Base-by-base conservation (phyloP, 2,797 vertebrate genomes). In the Spinus pinus region DNA sequence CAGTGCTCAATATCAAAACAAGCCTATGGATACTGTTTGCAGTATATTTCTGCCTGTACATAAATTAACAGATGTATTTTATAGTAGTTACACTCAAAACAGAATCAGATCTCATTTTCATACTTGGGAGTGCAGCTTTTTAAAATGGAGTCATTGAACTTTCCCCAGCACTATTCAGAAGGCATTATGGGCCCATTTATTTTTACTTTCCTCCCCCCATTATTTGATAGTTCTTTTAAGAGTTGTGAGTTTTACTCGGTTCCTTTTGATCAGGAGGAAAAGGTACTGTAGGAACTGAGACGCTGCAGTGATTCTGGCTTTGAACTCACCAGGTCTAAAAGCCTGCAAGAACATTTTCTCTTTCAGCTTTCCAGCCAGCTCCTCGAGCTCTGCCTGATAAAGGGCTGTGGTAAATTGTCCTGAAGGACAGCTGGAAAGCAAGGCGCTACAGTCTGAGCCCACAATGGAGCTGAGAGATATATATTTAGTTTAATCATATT, bases 271-370 rank as follows among this genome's bases (percentile, higher is more conserved):
- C 93, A 93, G 92, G 39, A 94, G 69, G 84, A 81, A 95, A 85
- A 82, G 81, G 80, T 57, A 96, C 79, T 81, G 88, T 22, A 88
- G 94, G 92, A 91, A 81, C 64, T 90, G 95, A 97, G 95, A 74
- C 30, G 2, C 95, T 89, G 94, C 95, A 87, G 96, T 96, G 91
- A 42, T 90, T 96, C 94, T 84, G 86, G 65, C 97, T 97, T 97
- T 97, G 97, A 97, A 97, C 97, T 97, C 97, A 92, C 97, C 97
- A 97, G 97, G 97, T 96, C 96, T 97, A 96, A 97, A 97, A 97
- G 97, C 94, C 96, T 96, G 86, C 95, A 93, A 97, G 97, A 96
- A 96, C 91, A 96, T 97, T 95, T 95, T 88, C 82, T 60, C 91
- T 94, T 96, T 87, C 83, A 50, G 87, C 86, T 93, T 93, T 93